Evolutionary conservation across 2,113 vertebrate species (phyloP).

Genomic region (Eulemur rufifrons): DNA sequence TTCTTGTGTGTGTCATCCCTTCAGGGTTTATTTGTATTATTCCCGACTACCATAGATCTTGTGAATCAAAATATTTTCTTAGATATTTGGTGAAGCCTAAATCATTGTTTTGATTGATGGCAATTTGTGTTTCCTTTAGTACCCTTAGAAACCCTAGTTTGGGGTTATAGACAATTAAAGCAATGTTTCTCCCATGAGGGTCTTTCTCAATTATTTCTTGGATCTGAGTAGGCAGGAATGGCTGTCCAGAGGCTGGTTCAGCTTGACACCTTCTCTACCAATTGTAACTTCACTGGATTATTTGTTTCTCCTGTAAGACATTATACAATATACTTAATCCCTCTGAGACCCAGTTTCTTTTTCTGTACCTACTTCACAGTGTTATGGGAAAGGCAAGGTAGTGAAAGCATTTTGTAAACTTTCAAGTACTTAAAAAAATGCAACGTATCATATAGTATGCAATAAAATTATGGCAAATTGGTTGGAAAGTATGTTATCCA

Average conservation of each 20-base stretch:
- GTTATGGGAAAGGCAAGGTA: neutral
- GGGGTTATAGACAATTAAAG: neutral
- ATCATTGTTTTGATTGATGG: neutral
- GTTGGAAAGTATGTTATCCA: neutral
- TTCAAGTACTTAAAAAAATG: neutral
- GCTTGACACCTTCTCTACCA: neutral
- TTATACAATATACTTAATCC: neutral
- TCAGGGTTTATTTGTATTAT: neutral
- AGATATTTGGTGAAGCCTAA: neutral
- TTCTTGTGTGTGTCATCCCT: neutral
- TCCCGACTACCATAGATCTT: neutral
- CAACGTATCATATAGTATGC: neutral
- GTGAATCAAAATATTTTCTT: neutral
- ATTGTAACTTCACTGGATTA: neutral
- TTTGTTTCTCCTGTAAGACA: neutral
- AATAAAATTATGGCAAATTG: neutral
- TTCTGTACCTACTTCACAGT: neutral
- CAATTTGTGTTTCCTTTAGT: neutral
- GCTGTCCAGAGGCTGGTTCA: neutral
- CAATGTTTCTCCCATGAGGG: neutral
- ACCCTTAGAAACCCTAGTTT: slow-evolving; percentile 16
- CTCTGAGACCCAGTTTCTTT: neutral
- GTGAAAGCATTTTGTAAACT: neutral
- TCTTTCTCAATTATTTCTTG: neutral
- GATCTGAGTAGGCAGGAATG: neutral